Base-by-base conservation (phyloP, 2,888 invertebrate species). In the Erannis defoliaria region DNA sequence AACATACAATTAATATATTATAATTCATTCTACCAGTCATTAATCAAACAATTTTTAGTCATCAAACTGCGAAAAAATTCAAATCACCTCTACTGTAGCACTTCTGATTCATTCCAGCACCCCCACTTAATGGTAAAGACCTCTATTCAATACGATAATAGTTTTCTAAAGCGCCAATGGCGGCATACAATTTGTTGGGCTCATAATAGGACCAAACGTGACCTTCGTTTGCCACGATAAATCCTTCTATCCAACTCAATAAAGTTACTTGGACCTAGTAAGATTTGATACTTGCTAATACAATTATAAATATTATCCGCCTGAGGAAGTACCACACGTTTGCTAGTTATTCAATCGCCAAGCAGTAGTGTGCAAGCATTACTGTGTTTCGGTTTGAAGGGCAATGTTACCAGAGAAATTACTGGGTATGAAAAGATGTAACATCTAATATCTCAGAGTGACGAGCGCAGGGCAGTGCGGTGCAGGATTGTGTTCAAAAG, bases 211-310 rank as follows among this genome's bases (percentile, higher is more conserved):
- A 67, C 67, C 77, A 62, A 80, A 80, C 78, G 81, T 82, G 84
- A 87, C 90, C 90, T 89, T 88, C 79, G 77, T 77, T 71, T 80
- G 77, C 76, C 76, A 80, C 84, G 82, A 84, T 85, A 84, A 84
- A 86, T 78, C 82, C 80, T 80, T 85, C 48, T 86, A 73, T 81
- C 76, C 78, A 75, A 80, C 74, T 80, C 77, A 80, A 84, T 85
- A 80, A 84, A 83, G 82, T 73, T 75, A 65, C 57, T 49, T 16
- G 38, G 75, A 69, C 55, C 55, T 48, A 49, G 62, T 29, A 3
- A 49, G 48, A 81, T 71, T 89, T 88, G 88, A 84, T 81, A 75
- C 63, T 66, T 60, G 19, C 16, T 14, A 23, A 43, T 19, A 5
- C 1, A 10, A n/a, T n/a, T n/a, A n/a, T n/a, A n/a, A n/a, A n/a